These are phyloP conservation scores for Scaptomyza caliginosa DNA, from an alignment of 2,888 invertebrate species.

Conservation along the genomic window DNA sequence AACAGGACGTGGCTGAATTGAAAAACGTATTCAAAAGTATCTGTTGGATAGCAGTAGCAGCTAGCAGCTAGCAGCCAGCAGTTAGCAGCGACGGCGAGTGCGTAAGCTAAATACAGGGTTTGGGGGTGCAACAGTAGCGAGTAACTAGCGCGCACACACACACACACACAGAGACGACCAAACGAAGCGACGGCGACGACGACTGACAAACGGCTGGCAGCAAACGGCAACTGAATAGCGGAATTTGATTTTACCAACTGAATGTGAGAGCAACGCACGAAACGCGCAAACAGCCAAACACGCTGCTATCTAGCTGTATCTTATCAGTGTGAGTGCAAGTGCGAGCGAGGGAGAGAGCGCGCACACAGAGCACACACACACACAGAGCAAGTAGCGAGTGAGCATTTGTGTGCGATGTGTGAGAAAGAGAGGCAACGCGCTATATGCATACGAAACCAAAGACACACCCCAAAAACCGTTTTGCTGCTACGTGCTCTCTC, in stretches of 20 bases:
- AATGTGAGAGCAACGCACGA: slow-evolving; percentile 26
- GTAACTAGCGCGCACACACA: slow-evolving; percentile 20
- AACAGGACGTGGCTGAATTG: slow-evolving; percentile 81
- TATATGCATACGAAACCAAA: slow-evolving; percentile 2
- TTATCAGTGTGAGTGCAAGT: slow-evolving; percentile 49
- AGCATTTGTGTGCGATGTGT: slow-evolving; percentile 1
- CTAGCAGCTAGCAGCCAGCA: slow-evolving; percentile 13
- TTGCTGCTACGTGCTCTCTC: not conserved
- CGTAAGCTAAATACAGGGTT: not conserved
- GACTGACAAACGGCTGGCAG: slow-evolving; percentile 36
- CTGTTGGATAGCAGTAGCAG: slow-evolving; percentile 62
- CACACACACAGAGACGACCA: slow-evolving; percentile 16
- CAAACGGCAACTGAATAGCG: slow-evolving; percentile 68
- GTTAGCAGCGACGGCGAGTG: slow-evolving; percentile 35
- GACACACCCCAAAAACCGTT: slow-evolving; percentile 11
- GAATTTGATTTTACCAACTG: slow-evolving; percentile 69
- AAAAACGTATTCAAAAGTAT: slow-evolving; percentile 80
- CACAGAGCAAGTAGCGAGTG: slow-evolving; percentile 53
- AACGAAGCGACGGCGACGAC: slow-evolving; percentile 45
- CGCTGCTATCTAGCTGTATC: slow-evolving; percentile 34
- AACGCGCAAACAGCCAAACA: not conserved
- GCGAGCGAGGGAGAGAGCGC: slow-evolving; percentile 33
- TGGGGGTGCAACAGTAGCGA: slow-evolving; percentile 34
- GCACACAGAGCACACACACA: slow-evolving; percentile 14
- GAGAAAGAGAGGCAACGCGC: slow-evolving; percentile 38